phyloP scores from a whole-genome alignment of 1,140 invertebrate species.

The Ganaspis sp. region DNA sequence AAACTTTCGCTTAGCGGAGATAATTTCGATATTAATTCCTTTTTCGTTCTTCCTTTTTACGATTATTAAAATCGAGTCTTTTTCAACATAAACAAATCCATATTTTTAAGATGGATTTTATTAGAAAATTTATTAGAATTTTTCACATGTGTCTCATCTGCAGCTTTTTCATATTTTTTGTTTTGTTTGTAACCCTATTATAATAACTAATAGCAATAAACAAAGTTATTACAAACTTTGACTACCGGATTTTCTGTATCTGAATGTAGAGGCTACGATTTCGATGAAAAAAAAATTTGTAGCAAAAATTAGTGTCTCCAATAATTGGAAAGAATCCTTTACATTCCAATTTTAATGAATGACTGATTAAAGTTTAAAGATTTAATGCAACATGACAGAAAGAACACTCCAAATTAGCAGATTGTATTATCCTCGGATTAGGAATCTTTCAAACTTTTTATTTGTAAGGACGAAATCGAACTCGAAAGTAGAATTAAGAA shows the following conservation, averaged over 20 bases:
- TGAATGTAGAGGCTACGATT: conserved; percentile 19
- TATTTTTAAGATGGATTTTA: too few species aligned
- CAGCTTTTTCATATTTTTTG: too few species aligned
- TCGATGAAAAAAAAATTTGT: conserved; percentile 11
- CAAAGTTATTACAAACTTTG: too few species aligned
- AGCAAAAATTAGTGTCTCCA: background rate
- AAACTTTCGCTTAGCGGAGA: background rate
- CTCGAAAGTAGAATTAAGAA: conserved; percentile 33
- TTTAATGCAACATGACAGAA: background rate
- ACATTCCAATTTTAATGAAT: conserved; percentile 27
- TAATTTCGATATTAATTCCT: background rate
- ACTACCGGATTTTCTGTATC: conserved; percentile 17
- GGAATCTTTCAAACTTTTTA: background rate
- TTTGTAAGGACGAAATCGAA: conserved; percentile 16
- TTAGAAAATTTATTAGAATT: too few species aligned
- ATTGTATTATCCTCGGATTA: background rate
- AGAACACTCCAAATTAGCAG: background rate
- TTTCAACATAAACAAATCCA: too few species aligned
- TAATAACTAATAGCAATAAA: too few species aligned
- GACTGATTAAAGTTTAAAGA: conserved; percentile 18
- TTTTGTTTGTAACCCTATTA: too few species aligned
- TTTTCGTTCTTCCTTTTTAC: background rate
- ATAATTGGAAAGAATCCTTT: conserved; percentile 21
- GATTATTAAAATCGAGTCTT: background rate
- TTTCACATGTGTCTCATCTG: too few species aligned